These are phyloP conservation scores for Pandion haliaetus DNA, from an alignment of 2,113 vertebrate species.

Conservation along the genomic window DNA sequence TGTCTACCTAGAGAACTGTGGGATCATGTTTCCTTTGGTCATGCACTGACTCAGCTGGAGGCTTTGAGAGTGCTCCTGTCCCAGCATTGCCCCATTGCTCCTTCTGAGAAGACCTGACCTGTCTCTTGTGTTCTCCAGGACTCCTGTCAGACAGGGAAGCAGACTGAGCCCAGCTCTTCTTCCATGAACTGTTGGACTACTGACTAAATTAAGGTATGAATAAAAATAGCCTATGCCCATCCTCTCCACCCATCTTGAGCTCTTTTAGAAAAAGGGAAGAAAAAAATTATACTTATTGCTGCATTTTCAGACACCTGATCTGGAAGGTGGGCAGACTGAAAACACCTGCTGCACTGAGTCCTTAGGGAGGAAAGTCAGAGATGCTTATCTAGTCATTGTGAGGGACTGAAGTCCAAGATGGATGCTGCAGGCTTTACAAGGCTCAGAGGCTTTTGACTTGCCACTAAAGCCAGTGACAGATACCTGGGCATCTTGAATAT, in stretches of 20 bases:
- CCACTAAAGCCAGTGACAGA: background rate
- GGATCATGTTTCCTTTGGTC: background rate
- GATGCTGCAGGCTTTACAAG: background rate
- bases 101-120: background rate
- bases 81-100: background rate
- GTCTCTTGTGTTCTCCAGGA: background rate
- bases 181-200: background rate
- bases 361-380: background rate
- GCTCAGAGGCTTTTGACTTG: background rate
- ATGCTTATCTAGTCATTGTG: background rate
- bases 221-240: conserved; percentile 38
- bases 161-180: background rate
- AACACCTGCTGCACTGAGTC: conserved; percentile 50
- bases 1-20: background rate
- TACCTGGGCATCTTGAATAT: background rate
- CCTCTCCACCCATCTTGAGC: conserved; percentile 29
- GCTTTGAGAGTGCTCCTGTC: background rate
- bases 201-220: conserved; percentile 42
- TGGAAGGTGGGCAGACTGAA: conserved; percentile 63
- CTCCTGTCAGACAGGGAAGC: background rate
- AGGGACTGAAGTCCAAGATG: background rate
- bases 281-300: conserved; percentile 2
- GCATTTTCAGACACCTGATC: conserved; percentile 57
- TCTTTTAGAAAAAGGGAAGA: conserved; percentile 26
- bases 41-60: background rate